Evolutionary conservation across 2,113 vertebrate species (phyloP), one percentile per base, ranked within the genome.

Genomic region (Felis chaus): DNA sequence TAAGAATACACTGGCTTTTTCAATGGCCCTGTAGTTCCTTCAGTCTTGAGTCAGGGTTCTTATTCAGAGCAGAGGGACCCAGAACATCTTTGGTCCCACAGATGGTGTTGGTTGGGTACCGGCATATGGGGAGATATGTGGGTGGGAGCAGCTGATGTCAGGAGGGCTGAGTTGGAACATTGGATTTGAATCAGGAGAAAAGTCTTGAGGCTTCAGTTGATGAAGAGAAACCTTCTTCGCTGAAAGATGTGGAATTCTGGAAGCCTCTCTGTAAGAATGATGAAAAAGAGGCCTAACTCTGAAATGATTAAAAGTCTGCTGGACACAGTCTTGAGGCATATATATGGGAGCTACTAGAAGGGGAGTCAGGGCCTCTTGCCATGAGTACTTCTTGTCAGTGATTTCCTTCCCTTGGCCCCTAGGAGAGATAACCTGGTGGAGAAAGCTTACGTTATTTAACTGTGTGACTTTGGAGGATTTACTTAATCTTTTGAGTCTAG

Each of bases 101-200:
- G 97, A 97, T 97, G 96, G 95, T 97, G 48, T 61, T 90, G 79
- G 93, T 84, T 95, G 80, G 63, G 61, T 92, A 63, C 74, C 83
- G 86, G 76, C 97, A 96, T 93, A 92, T 94, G 97, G 95, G 39
- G 83, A 95, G 93, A 63, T 79, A 92, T 8, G 91, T 97, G 93
- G 88, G 93, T 90, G 88, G 83, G 88, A 94, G 73, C 55, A 83
- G 87, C 91, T 97, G 84, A 94, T 95, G 96, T 98, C 93, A 96
- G 88, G 39, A 96, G 97, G 91, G 55, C 95, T 95, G 91, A 73
- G 48, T 79, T 89, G 80, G 95, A 98, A 97, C 96, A 96, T 31
- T 97, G 95, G 96, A 97, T 95, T 93, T 5, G 41, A 95, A 90
- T 96, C 93, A 98, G 69, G 91, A 90, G 68, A 84, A 96, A 89